Conservation (phyloP, 1,140 invertebrate genomes). For the Drusus annulatus region DNA sequence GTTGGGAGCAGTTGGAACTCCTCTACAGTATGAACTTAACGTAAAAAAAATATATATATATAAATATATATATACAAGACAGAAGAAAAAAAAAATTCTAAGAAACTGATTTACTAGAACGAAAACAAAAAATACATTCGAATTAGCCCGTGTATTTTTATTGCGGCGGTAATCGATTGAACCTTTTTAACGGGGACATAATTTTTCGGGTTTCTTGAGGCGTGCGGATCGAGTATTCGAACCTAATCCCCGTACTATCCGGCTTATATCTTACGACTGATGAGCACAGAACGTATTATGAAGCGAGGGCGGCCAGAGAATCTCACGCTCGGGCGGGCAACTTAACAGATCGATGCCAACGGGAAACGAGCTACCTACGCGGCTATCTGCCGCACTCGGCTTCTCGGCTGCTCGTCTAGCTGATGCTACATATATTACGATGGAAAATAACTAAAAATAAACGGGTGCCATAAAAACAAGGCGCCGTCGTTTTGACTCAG, state of each 20-base stretch:
- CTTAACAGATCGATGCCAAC: constrained; percentile 30
- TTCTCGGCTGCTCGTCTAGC: not conserved
- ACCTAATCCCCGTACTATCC: constrained; percentile 44
- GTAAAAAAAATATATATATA: no score
- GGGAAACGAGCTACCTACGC: constrained; percentile 2
- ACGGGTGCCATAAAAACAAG: no score
- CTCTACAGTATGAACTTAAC: no score
- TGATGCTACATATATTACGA: no score
- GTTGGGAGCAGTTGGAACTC: no score
- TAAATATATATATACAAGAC: no score
- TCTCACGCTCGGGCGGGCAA: constrained; percentile 29
- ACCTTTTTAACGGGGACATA: constrained; percentile 26
- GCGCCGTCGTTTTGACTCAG: no score
- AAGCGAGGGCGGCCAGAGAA: not conserved
- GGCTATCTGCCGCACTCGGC: not conserved
- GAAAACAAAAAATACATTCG: not conserved
- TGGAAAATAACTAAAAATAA: no score
- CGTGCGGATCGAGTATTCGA: constrained; percentile 12
- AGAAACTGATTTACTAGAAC: not conserved
- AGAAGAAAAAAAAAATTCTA: no score
- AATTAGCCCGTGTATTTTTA: no score
- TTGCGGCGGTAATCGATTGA: not conserved
- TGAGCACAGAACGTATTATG: constrained; percentile 47
- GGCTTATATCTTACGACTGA: constrained; percentile 49
- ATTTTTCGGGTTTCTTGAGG: constrained; percentile 2